Conservation (phyloP, 2,797 vertebrate species). For the Hirundo rustica region DNA sequence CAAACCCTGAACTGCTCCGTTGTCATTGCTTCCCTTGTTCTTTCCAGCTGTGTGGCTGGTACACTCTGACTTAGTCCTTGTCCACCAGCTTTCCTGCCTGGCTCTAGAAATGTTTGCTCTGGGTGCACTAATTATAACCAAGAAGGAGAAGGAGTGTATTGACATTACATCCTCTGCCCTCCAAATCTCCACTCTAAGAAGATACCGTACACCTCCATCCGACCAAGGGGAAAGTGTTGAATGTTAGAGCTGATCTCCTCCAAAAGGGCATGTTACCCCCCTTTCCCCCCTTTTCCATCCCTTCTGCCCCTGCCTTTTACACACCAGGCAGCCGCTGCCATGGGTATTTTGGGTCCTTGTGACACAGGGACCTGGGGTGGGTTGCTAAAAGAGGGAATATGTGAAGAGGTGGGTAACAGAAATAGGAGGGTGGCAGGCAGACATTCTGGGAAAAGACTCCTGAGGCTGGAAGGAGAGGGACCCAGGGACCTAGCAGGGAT, state of each 20-base stretch:
- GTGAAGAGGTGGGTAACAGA: background rate
- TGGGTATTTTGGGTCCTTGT: background rate
- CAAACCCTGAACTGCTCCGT: rapidly evolving
- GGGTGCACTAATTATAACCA: background rate
- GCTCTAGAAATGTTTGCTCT: background rate
- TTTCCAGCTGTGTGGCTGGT: background rate
- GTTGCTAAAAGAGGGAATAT: background rate
- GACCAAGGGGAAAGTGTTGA: background rate
- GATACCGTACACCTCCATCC: background rate
- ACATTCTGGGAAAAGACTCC: background rate
- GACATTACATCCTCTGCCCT: background rate
- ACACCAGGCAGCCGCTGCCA: rapidly evolving
- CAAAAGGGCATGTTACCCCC: background rate
- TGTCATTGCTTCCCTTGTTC: background rate
- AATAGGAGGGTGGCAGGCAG: background rate
- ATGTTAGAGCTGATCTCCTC: background rate
- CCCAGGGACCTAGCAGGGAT: background rate
- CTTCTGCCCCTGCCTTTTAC: background rate
- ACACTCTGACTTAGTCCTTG: background rate
- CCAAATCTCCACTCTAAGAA: background rate
- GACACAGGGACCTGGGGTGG: rapidly evolving
- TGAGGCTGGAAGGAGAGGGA: background rate
- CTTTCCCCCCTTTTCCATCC: background rate
- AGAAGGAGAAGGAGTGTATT: background rate
- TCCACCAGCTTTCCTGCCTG: background rate